phyloP scores from a whole-genome alignment of 2,888 invertebrate species.

The Drosophila pseudotakahashii region DNA sequence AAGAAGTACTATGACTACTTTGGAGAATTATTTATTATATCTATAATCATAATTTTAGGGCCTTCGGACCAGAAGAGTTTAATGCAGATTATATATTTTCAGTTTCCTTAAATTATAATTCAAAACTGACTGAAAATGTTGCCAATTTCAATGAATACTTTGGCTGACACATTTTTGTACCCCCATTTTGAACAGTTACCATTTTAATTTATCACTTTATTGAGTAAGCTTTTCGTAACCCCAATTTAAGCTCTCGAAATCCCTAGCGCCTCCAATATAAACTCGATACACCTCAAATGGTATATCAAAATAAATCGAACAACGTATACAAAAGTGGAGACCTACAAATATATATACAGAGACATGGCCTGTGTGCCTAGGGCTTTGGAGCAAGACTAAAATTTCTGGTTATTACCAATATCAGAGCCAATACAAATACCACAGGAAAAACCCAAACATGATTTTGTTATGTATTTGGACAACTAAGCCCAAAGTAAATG shows the following conservation, averaged over 20 bases:
- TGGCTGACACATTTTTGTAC: background rate
- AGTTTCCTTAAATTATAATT: background rate
- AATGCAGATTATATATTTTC: no score
- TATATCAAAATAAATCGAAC: constrained; percentile 47
- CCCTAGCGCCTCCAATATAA: constrained; percentile 60
- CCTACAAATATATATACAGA: constrained; percentile 5
- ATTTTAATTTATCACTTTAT: constrained; percentile 38
- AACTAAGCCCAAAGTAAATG: constrained; percentile 72
- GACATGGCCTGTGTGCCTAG: constrained; percentile 13
- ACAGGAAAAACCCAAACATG: constrained; percentile 36
- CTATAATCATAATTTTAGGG: no score
- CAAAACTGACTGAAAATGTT: background rate
- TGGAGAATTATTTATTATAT: no score
- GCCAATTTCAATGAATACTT: background rate
- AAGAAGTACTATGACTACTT: no score
- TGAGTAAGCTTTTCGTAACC: constrained; percentile 17
- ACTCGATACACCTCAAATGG: constrained; percentile 39
- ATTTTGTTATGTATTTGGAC: constrained; percentile 54
- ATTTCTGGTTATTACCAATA: constrained; percentile 72
- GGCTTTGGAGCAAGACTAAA: constrained; percentile 41
- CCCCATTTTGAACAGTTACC: constrained; percentile 1
- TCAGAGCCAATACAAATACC: constrained; percentile 74
- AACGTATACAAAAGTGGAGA: constrained; percentile 29
- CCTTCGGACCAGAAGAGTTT: no score
- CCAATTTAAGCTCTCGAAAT: constrained; percentile 48